phyloP scores from a whole-genome alignment of 2,888 invertebrate genomes.

The Conchocele bisecta region DNA sequence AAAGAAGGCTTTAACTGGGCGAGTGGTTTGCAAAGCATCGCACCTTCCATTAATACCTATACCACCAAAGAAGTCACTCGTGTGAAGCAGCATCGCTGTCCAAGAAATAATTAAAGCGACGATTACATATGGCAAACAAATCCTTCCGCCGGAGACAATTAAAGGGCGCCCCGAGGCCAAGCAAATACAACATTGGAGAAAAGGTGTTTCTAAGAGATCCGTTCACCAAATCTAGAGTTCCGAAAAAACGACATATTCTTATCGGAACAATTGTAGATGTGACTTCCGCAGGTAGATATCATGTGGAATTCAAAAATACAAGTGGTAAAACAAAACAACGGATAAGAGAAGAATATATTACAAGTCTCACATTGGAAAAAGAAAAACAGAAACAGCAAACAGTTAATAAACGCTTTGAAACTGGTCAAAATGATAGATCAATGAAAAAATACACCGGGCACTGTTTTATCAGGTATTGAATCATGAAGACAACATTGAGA shows the following conservation, averaged over 20 bases:
- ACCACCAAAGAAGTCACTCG: neutral
- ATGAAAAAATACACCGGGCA: too few relatives aligned
- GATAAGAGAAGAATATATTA: conserved; percentile 2
- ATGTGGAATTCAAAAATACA: too few relatives aligned
- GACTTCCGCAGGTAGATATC: too few relatives aligned
- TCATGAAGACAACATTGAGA: too few relatives aligned
- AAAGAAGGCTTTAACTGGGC: conserved; percentile 19
- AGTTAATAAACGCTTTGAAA: too few relatives aligned
- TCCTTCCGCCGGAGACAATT: neutral
- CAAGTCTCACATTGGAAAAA: neutral
- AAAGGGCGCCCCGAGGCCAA: neutral
- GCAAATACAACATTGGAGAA: conserved; percentile 4
- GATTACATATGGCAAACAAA: too few relatives aligned
- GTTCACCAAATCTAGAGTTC: neutral
- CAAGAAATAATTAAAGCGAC: neutral
- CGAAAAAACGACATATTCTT: conserved; percentile 6
- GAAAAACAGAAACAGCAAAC: too few relatives aligned
- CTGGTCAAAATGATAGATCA: too few relatives aligned
- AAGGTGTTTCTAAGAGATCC: neutral
- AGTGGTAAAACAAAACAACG: neutral
- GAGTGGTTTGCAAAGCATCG: neutral
- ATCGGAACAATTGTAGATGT: neutral
- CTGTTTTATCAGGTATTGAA: too few relatives aligned
- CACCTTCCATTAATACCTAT: conserved; percentile 3
- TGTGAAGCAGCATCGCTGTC: neutral